A percentile compares a stretch with the other conserved stretches of the same genome.
These are phyloP conservation scores for Megamerina dolium DNA, from an alignment of 2,888 invertebrate genomes.

Conservation along the genomic window DNA sequence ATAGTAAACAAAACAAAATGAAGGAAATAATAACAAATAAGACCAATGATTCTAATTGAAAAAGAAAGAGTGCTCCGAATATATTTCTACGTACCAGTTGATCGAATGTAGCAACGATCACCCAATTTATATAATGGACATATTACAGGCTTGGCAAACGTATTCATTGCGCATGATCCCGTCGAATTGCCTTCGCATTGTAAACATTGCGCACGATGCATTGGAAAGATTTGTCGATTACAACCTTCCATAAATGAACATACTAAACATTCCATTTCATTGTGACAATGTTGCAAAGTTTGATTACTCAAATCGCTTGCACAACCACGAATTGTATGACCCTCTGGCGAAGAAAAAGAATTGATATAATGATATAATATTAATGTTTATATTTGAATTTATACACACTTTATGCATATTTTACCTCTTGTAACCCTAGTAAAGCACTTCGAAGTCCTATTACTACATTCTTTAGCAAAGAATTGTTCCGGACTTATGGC, in stretches of 20 bases:
- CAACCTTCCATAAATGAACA: slow-evolving; percentile 38
- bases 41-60: not conserved
- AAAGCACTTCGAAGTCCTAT: slow-evolving; percentile 32
- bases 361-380: not conserved
- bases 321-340: slow-evolving; percentile 42
- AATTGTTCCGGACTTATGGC: slow-evolving; percentile 36
- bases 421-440: slow-evolving; percentile 27
- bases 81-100: slow-evolving; percentile 21
- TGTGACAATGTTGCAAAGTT: slow-evolving; percentile 31
- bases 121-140: slow-evolving; percentile 39
- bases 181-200: slow-evolving; percentile 38
- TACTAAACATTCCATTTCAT: slow-evolving; percentile 37
- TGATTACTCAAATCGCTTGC: slow-evolving; percentile 33
- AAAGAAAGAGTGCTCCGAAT: not conserved
- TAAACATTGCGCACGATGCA: slow-evolving; percentile 36
- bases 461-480: slow-evolving; percentile 34
- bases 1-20: too few relatives aligned
- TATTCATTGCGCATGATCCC: slow-evolving; percentile 34
- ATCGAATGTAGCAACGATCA: slow-evolving; percentile 41
- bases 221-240: slow-evolving; percentile 39
- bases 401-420: not conserved
- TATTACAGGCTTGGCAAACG: slow-evolving; percentile 25
- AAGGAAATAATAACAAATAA: too few relatives aligned
- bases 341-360: slow-evolving; percentile 25
- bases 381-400: too few relatives aligned